These are phyloP conservation scores for Hemichromis elongatus DNA, from an alignment of 2,113 vertebrate species.

Conservation along the genomic window DNA sequence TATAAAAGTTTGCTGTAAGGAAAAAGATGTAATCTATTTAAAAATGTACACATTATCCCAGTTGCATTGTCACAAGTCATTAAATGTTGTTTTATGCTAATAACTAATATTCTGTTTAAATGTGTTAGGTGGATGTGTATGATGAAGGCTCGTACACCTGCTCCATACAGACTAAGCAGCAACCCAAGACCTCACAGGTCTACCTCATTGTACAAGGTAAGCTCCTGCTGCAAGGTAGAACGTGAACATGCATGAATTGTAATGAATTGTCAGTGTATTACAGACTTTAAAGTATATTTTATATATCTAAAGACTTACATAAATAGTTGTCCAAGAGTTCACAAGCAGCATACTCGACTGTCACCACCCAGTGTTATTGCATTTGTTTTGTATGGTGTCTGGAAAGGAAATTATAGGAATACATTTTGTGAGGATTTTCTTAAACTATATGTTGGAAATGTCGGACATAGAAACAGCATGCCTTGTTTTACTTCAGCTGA, in stretches of 20 bases:
- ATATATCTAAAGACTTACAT: neutral
- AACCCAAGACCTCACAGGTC: constrained; percentile 93
- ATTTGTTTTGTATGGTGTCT: neutral
- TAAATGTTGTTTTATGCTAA: neutral
- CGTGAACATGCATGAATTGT: neutral
- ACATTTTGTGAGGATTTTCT: neutral
- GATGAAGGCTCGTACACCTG: constrained; percentile 97
- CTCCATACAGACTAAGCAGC: constrained; percentile 95
- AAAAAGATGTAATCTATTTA: neutral
- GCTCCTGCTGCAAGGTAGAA: neutral
- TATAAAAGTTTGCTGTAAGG: fast-evolving
- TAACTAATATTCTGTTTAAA: neutral
- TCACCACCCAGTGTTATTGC: neutral
- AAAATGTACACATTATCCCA: neutral
- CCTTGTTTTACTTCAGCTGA: constrained; percentile 27
- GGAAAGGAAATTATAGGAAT: neutral
- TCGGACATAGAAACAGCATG: neutral
- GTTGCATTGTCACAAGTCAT: neutral
- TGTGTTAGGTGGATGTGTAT: constrained; percentile 84
- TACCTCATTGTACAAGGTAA: constrained; percentile 98
- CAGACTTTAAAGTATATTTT: neutral
- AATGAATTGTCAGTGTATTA: neutral
- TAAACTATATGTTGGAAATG: neutral
- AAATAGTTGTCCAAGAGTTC: neutral
- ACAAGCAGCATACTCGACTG: neutral